These are phyloP conservation scores for Kradibia gibbosae DNA, from an alignment of 1,140 invertebrate genomes.

Conservation along the genomic window DNA sequence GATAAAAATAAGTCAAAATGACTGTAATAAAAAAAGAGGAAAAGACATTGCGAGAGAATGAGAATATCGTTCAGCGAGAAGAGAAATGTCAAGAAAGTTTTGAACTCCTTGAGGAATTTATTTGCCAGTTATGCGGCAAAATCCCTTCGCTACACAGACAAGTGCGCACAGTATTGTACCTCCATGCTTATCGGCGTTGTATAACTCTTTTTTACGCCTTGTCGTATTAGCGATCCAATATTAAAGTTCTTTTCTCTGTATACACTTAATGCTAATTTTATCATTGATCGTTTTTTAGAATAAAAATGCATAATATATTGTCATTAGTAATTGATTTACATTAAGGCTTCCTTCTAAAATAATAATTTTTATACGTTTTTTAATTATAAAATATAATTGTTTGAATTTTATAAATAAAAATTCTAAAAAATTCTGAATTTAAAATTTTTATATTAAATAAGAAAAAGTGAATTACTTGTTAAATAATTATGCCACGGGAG, in stretches of 20 bases:
- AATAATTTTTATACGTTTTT: not conserved
- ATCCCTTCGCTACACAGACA: not conserved
- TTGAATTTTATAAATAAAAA: not conserved
- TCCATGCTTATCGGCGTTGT: constrained; percentile 7
- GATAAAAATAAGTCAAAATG: constrained; percentile 2
- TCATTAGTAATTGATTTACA: not conserved
- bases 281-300: constrained; percentile 21
- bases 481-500: not conserved
- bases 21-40: not conserved
- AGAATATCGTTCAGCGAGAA: not conserved
- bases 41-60: not conserved
- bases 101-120: constrained; percentile 43
- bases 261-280: constrained; percentile 40
- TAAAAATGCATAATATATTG: not conserved
- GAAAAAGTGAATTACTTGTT: not conserved
- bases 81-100: constrained; percentile 39
- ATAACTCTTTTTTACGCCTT: constrained; percentile 45
- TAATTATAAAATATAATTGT: not conserved
- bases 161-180: not conserved
- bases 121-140: constrained; percentile 30
- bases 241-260: constrained; percentile 19
- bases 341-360: not conserved
- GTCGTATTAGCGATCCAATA: constrained; percentile 40
- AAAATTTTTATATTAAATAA: not conserved
- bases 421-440: not conserved